Conservation (phyloP, 1,140 invertebrate genomes). For the Plutomurus gul region DNA sequence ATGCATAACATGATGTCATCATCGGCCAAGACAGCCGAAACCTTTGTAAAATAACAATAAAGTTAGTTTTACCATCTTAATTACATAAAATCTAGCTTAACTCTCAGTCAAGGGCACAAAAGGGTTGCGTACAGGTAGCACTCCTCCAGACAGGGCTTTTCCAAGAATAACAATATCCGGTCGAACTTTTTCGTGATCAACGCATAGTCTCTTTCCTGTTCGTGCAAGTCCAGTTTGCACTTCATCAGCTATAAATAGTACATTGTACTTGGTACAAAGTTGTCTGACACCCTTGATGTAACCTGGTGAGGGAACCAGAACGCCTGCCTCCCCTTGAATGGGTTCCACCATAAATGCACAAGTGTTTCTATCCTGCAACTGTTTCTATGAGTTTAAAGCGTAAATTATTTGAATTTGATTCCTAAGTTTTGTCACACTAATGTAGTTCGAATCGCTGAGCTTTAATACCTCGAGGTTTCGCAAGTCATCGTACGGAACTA, state of each 20-base stretch:
- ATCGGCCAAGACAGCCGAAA: constrained; percentile 84
- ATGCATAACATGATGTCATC: constrained; percentile 89
- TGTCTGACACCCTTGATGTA: constrained; percentile 86
- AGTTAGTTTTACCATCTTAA: not conserved
- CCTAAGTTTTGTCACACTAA: not conserved
- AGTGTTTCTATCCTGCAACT: constrained; percentile 77
- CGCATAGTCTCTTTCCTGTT: constrained; percentile 81
- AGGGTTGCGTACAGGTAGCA: constrained; percentile 78
- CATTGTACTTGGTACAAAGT: constrained; percentile 91
- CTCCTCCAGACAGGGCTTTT: constrained; percentile 96
- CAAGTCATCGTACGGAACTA: constrained; percentile 89
- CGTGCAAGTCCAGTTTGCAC: constrained; percentile 91
- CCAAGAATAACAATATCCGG: constrained; percentile 96
- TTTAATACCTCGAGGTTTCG: constrained; percentile 80
- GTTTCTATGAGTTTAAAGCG: constrained; percentile 61
- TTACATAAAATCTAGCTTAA: not conserved
- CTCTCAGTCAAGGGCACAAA: not conserved
- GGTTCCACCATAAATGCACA: constrained; percentile 99
- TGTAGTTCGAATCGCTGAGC: too few relatives aligned
- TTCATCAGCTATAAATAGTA: constrained; percentile 97
- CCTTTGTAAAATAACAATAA: constrained; percentile 62
- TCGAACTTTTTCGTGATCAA: constrained; percentile 87
- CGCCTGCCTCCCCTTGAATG: constrained; percentile 98
- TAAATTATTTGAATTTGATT: too few relatives aligned
- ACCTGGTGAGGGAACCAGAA: constrained; percentile 85